Percentiles rank a stretch among this genome's conserved stretches.
These are phyloP conservation scores for Lycia hirtaria DNA, from an alignment of 2,888 invertebrate species.

Conservation along the genomic window DNA sequence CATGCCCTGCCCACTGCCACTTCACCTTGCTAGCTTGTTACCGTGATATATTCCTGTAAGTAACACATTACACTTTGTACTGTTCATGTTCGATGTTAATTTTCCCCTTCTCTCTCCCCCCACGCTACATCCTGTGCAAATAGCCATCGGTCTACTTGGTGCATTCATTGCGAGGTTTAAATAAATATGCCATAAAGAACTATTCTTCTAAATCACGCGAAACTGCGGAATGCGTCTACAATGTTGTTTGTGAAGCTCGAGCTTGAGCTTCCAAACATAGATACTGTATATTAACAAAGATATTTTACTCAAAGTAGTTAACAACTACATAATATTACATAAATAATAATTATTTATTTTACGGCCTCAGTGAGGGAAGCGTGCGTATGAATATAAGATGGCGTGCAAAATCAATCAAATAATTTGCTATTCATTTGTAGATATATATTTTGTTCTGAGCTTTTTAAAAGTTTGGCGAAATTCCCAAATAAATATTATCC, in stretches of 20 bases:
- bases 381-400: too few species aligned
- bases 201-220: constrained; percentile 17
- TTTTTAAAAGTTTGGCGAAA: too few species aligned
- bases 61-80: constrained; percentile 10
- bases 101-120: constrained; percentile 22
- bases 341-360: too few species aligned
- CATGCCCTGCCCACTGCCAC: too few species aligned
- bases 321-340: too few species aligned
- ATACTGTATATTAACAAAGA: neutral
- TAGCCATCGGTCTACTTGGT: constrained; percentile 32
- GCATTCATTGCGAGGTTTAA: constrained; percentile 34
- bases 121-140: constrained; percentile 34
- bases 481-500: too few species aligned
- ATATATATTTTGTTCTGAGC: too few species aligned
- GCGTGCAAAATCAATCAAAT: too few species aligned
- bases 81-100: constrained; percentile 32
- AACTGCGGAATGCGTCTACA: neutral
- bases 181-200: constrained; percentile 18
- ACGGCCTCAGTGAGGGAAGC: too few species aligned
- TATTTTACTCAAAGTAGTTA: too few species aligned
- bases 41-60: neutral
- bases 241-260: neutral
- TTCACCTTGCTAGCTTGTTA: too few species aligned
- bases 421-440: too few species aligned
- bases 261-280: neutral